These are phyloP conservation scores for Pseudomyrmex pallidus DNA, from an alignment of 1,140 invertebrate genomes.

Conservation along the genomic window DNA sequence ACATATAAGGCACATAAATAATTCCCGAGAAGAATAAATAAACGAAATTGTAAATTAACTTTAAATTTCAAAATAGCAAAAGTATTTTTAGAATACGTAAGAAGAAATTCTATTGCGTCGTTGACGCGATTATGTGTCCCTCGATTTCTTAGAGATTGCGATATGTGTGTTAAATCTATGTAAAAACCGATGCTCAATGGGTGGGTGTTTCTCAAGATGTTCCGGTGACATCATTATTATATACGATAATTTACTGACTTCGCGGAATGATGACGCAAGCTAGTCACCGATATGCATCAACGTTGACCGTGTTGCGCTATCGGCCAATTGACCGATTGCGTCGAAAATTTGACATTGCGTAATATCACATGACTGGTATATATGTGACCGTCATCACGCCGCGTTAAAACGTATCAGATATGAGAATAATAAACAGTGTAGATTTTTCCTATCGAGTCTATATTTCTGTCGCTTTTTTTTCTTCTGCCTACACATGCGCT, in stretches of 20 bases:
- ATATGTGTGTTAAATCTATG: not conserved
- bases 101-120: too few species aligned
- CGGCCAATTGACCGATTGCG: not conserved
- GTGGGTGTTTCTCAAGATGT: constrained; percentile 54
- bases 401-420: not conserved
- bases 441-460: too few species aligned
- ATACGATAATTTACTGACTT: constrained; percentile 60
- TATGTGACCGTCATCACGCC: not conserved
- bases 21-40: too few species aligned
- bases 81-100: too few species aligned
- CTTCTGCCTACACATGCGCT: too few species aligned
- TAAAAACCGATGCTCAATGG: not conserved
- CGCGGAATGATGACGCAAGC: constrained; percentile 42
- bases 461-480: too few species aligned
- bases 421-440: too few species aligned
- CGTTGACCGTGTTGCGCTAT: not conserved
- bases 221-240: constrained; percentile 51
- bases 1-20: too few species aligned
- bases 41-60: too few species aligned
- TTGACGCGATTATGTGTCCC: not conserved
- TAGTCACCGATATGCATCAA: not conserved
- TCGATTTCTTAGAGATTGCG: not conserved
- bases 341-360: constrained; percentile 33
- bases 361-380: not conserved
- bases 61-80: too few species aligned